Conservation (phyloP, 2,888 invertebrate genomes). For the Drosophila nr. fundita region DNA sequence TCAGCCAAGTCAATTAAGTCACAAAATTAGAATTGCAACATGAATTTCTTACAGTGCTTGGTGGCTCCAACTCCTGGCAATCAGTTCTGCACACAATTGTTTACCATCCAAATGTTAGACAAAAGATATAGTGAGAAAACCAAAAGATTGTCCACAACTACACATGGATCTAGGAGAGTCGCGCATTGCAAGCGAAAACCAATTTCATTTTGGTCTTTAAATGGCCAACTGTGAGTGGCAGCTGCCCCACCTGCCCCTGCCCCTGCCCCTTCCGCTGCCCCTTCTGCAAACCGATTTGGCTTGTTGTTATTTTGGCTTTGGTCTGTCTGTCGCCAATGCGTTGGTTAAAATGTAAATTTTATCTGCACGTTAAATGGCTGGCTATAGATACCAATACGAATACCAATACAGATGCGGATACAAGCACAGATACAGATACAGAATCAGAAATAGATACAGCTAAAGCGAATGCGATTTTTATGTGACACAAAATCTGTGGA, state of each 20-base stretch:
- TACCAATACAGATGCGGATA: constrained; percentile 17
- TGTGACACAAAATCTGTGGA: constrained; percentile 67
- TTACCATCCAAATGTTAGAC: constrained; percentile 17
- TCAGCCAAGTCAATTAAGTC: neutral
- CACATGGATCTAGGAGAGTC: constrained; percentile 1
- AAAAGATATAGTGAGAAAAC: constrained; percentile 30
- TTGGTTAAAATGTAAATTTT: constrained; percentile 70
- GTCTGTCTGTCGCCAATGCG: constrained; percentile 16
- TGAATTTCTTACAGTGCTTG: neutral
- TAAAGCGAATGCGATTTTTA: constrained; percentile 58
- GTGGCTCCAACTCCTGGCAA: neutral
- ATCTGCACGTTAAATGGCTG: constrained; percentile 64
- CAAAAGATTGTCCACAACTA: constrained; percentile 27
- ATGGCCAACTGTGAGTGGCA: constrained; percentile 37
- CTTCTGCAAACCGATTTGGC: constrained; percentile 9
- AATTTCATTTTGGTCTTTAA: constrained; percentile 56
- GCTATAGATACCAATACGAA: constrained; percentile 35
- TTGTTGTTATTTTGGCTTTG: constrained; percentile 42
- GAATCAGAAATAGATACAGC: constrained; percentile 22
- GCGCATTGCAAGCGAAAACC: constrained; percentile 47
- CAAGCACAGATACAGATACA: constrained; percentile 18
- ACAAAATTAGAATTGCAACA: neutral
- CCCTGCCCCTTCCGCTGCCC: neutral
- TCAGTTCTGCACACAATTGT: constrained; percentile 1
- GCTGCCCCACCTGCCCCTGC: neutral